Conservation (phyloP, 2,888 invertebrate species). For the Thymelicus sylvestris region DNA sequence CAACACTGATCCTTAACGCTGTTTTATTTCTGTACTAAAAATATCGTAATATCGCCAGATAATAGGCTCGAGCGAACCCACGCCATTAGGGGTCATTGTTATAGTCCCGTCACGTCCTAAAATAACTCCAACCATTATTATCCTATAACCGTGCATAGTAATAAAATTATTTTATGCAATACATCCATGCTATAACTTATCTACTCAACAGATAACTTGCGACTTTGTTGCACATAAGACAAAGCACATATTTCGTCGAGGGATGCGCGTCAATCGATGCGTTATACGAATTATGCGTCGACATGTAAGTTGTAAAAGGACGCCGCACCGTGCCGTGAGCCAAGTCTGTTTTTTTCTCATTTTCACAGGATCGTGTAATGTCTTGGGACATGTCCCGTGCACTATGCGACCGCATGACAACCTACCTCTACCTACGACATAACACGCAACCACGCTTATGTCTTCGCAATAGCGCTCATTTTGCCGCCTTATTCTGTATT, state of each 20-base stretch:
- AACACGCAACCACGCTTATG: background rate
- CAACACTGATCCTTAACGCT: slow-evolving; percentile 2
- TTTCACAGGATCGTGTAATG: slow-evolving; percentile 54
- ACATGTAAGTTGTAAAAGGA: slow-evolving; percentile 60
- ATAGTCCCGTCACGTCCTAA: slow-evolving; percentile 58
- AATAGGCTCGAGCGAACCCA: slow-evolving; percentile 42
- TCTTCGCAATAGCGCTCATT: background rate
- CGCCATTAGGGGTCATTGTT: slow-evolving; percentile 58
- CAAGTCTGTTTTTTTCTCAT: slow-evolving; percentile 59
- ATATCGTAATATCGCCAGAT: slow-evolving; percentile 41
- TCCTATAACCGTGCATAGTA: slow-evolving; percentile 56
- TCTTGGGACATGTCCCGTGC: slow-evolving; percentile 67
- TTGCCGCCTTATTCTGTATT: background rate
- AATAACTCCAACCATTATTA: slow-evolving; percentile 64
- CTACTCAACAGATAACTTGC: slow-evolving; percentile 36
- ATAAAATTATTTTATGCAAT: slow-evolving; percentile 67
- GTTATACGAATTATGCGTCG: slow-evolving; percentile 60
- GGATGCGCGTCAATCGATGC: slow-evolving; percentile 42
- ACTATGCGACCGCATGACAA: slow-evolving; percentile 56
- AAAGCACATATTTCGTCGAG: slow-evolving; percentile 45
- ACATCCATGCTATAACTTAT: slow-evolving; percentile 45
- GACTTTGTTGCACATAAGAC: slow-evolving; percentile 38
- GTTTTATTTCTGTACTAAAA: slow-evolving; percentile 38
- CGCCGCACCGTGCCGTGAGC: slow-evolving; percentile 44
- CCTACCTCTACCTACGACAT: background rate